Percentiles rank a stretch among this genome's conserved stretches.
phyloP scores from a whole-genome alignment of 2,113 vertebrate genomes.

The Acrocephalus arundinaceus region DNA sequence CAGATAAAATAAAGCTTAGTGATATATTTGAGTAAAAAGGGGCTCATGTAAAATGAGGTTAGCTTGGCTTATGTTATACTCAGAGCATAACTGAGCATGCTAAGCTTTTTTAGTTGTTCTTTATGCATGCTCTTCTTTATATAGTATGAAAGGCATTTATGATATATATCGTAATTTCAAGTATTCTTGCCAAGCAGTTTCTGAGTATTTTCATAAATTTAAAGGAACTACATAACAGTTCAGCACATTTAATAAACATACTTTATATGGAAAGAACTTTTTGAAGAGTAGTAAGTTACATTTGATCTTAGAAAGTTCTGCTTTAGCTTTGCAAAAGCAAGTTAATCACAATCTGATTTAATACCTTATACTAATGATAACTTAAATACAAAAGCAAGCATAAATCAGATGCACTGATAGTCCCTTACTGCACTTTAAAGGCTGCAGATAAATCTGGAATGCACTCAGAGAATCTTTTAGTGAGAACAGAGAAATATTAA shows the following conservation, averaged over 20 bases:
- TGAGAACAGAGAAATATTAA: conserved; percentile 41
- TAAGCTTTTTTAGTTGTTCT: conserved; percentile 35
- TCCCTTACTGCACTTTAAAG: conserved; percentile 48
- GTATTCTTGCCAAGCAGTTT: conserved; percentile 63
- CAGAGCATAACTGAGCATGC: conserved; percentile 34
- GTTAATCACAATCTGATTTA: conserved; percentile 76
- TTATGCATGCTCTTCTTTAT: conserved; percentile 43
- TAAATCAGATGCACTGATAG: conserved; percentile 67
- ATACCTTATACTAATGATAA: conserved; percentile 64
- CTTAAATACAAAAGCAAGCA: conserved; percentile 68
- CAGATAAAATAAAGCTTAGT: conserved; percentile 62
- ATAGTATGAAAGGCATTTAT: conserved; percentile 34
- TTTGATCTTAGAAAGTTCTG: conserved; percentile 73
- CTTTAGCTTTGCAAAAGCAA: conserved; percentile 71
- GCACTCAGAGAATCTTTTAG: conserved; percentile 37
- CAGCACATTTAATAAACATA: conserved; percentile 74
- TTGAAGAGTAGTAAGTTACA: conserved; percentile 65
- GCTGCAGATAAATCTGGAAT: conserved; percentile 66
- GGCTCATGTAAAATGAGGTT: conserved; percentile 58
- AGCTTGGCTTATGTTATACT: conserved; percentile 53
- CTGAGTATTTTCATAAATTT: conserved; percentile 74
- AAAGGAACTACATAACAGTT: conserved; percentile 60
- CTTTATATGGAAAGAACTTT: conserved; percentile 77
- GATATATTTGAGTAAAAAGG: conserved; percentile 53
- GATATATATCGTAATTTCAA: conserved; percentile 62